These are phyloP conservation scores for Scartelaos histophorus DNA, from an alignment of 2,113 vertebrate genomes.

Conservation along the genomic window DNA sequence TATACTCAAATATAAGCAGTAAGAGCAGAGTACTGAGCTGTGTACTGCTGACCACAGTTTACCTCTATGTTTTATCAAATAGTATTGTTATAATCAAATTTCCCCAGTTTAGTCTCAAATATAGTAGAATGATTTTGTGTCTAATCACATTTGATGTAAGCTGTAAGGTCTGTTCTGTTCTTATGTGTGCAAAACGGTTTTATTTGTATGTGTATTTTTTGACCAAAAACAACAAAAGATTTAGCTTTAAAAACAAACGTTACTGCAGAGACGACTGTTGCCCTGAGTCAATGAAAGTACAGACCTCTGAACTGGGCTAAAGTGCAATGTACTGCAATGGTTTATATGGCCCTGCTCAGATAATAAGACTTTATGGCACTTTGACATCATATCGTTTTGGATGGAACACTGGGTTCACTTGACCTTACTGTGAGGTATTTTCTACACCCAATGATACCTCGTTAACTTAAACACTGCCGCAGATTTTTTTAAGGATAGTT, in stretches of 20 bases:
- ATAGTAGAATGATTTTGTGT: too few species aligned
- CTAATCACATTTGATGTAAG: too few species aligned
- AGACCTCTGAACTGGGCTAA: conserved; percentile 78
- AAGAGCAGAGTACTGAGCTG: too few species aligned
- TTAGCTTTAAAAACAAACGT: not conserved
- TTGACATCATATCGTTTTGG: conserved; percentile 75
- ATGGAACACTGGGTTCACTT: conserved; percentile 80
- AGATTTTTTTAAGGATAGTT: not conserved
- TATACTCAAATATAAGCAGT: too few species aligned
- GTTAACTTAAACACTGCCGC: not conserved
- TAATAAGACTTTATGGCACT: conserved; percentile 87
- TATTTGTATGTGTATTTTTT: not conserved
- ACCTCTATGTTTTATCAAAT: too few species aligned
- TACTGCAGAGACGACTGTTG: conserved; percentile 12
- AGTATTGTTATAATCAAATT: too few species aligned
- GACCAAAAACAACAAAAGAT: not conserved
- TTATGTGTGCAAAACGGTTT: too few species aligned
- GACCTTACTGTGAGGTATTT: conserved; percentile 14
- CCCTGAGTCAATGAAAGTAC: conserved; percentile 58
- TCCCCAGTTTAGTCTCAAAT: too few species aligned
- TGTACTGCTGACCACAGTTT: too few species aligned
- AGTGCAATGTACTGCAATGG: conserved; percentile 82
- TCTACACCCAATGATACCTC: not conserved
- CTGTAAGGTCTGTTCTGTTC: too few species aligned
- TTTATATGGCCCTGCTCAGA: conserved; percentile 89